phyloP scores from a whole-genome alignment of 1,140 invertebrate species.

The Ostrea edulis region DNA sequence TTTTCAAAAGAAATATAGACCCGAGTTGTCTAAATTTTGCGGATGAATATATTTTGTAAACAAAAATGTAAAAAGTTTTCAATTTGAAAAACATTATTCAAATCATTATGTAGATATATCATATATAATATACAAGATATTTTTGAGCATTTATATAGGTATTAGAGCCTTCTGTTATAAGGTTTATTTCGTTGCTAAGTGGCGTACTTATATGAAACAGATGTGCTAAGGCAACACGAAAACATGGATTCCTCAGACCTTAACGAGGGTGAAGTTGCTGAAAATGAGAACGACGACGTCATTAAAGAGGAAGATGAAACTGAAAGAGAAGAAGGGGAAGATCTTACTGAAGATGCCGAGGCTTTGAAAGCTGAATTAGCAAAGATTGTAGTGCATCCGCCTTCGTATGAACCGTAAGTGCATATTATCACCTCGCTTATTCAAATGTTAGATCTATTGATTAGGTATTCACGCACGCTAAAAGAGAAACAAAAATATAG shows the following conservation, averaged over 20 bases:
- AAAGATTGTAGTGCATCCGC: conserved; percentile 74
- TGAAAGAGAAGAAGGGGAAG: conserved; percentile 56
- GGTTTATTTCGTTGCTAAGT: conserved; percentile 70
- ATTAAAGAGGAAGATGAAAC: conserved; percentile 54
- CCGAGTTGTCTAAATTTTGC: conserved; percentile 2
- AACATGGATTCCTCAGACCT: conserved; percentile 55
- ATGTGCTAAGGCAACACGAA: conserved; percentile 33
- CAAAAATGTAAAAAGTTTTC: background rate
- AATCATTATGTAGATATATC: background rate
- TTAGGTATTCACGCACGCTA: no score
- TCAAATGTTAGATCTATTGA: no score
- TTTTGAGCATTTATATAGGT: background rate
- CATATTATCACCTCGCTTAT: no score
- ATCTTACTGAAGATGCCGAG: conserved; percentile 71
- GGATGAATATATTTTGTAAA: background rate
- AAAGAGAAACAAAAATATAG: no score
- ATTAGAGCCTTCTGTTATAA: background rate
- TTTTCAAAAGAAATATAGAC: background rate
- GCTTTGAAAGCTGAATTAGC: conserved; percentile 75
- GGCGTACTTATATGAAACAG: conserved; percentile 60
- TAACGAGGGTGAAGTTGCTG: conserved; percentile 48
- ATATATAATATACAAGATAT: background rate
- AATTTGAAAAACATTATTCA: background rate
- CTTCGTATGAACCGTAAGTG: conserved; percentile 65
- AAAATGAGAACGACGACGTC: conserved; percentile 57